Evolutionary conservation across 2,888 invertebrate genomes (phyloP), one percentile per base, ranked within the genome.

Genomic region (Campoplex nolae): DNA sequence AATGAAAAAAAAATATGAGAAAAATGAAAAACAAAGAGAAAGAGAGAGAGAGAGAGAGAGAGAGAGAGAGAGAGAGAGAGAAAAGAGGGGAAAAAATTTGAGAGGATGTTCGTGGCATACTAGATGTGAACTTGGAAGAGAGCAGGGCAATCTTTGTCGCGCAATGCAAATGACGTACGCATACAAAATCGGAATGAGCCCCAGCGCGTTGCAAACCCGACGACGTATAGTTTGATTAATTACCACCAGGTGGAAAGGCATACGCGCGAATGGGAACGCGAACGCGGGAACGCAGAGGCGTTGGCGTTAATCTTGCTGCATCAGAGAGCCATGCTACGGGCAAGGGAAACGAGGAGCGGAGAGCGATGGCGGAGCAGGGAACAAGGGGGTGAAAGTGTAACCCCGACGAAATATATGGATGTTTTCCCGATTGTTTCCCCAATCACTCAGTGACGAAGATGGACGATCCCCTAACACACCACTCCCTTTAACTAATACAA

Each of bases 391-490:
- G 48, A 74, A 79, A 84, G 84, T 79, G 84, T 84, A 75, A 74
- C 84, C 68, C 84, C 79, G 75, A 77, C 84, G 79, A 84, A 84
- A 84, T 84, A 84, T 84, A 84, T 84, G 84, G 84, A 84, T 84
- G 84, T 84, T 84, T 84, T 84, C 84, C 84, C 84, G 84, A 84
- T 84, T 84, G 84, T 84, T 84, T 84, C 84, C 79, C 84, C 84
- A 84, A 84, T 84, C 84, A 84, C 84, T 84, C 79, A 75, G 79
- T 84, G 84, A 84, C 84, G 84, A 84, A 84, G 84, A 84, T 84
- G 68, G 79, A 84, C 84, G 84, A 84, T 84, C 79, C 62, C 77
- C 77, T 38, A 65, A 73, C 68, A 73, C 68, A 68, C 74, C 68
- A 38, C 78, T 73, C 78, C 78, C 83, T 84, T 78, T 84, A 78